These are phyloP conservation scores for Drosophila repleta DNA, from an alignment of 1,140 invertebrate genomes.

Conservation along the genomic window DNA sequence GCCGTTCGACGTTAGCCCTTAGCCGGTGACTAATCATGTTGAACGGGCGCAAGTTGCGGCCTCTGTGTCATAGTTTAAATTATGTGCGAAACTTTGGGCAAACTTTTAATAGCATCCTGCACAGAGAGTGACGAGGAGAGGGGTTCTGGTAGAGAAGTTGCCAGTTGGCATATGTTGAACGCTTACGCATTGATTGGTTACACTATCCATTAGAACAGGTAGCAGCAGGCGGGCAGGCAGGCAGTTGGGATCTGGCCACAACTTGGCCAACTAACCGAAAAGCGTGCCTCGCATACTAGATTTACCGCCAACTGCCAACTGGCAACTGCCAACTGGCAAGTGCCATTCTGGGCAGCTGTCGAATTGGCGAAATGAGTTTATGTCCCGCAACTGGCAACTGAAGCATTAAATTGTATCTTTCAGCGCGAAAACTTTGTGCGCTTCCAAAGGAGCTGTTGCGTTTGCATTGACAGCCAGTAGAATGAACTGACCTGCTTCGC, in stretches of 20 bases:
- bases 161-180: conserved; percentile 61
- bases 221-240: conserved; percentile 7
- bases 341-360: conserved; percentile 6
- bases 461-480: conserved; percentile 39
- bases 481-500: conserved; percentile 39
- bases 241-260: conserved; percentile 39
- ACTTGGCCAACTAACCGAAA: conserved; percentile 32
- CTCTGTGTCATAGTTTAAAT: conserved; percentile 78
- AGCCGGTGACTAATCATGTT: conserved; percentile 64
- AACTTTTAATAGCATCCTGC: conserved; percentile 76
- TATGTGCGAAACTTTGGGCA: conserved; percentile 72
- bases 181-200: conserved; percentile 69
- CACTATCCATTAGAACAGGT: conserved; percentile 46
- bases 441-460: conserved; percentile 1
- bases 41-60: conserved; percentile 49
- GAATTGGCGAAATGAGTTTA: conserved; percentile 54
- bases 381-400: conserved; percentile 50
- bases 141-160: conserved; percentile 21
- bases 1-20: no score
- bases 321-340: not conserved
- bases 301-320: conserved; percentile 20
- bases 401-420: conserved; percentile 78
- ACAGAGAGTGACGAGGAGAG: conserved; percentile 38
- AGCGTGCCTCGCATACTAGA: conserved; percentile 65
- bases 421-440: conserved; percentile 57